Evolutionary conservation across 2,113 vertebrate genomes (phyloP).

Genomic region (Verasper variegatus): DNA sequence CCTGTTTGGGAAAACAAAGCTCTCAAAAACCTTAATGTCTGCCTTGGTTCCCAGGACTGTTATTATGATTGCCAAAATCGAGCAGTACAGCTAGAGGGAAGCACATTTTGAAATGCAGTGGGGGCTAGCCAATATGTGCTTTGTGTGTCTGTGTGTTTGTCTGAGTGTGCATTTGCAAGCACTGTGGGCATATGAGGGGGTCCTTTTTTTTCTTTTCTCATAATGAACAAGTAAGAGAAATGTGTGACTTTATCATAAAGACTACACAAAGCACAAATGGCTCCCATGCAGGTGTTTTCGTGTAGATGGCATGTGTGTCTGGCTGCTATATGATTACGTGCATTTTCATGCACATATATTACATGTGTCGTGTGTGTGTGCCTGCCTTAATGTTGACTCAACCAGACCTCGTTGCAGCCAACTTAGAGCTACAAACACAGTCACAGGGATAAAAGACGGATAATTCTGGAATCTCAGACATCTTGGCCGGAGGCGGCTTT

Average conservation of each 20-base stretch:
- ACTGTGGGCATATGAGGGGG: slow-evolving; percentile 14
- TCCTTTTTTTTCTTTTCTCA: slow-evolving; percentile 17
- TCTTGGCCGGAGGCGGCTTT: slow-evolving; percentile 54
- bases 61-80: slow-evolving; percentile 64
- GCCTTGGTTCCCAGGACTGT: slow-evolving; percentile 67
- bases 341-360: slow-evolving; percentile 5
- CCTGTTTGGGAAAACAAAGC: slow-evolving; percentile 72
- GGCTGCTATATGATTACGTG: background rate
- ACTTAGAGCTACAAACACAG: slow-evolving; percentile 22
- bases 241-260: slow-evolving; percentile 10
- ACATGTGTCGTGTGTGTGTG: background rate
- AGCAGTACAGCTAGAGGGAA: slow-evolving; percentile 57
- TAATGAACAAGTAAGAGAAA: slow-evolving; percentile 10
- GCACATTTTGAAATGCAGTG: slow-evolving; percentile 58
- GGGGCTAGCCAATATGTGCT: slow-evolving; percentile 31
- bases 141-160: slow-evolving; percentile 19
- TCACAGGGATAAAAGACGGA: slow-evolving; percentile 45
- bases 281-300: background rate
- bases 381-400: slow-evolving; percentile 32
- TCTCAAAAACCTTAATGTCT: slow-evolving; percentile 63
- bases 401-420: slow-evolving; percentile 25
- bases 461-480: slow-evolving; percentile 58
- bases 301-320: slow-evolving; percentile 1
- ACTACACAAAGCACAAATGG: background rate
- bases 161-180: background rate